These are phyloP conservation scores for Pristionchus exspectatus DNA, from an alignment of 2,888 invertebrate genomes.

Conservation along the genomic window DNA sequence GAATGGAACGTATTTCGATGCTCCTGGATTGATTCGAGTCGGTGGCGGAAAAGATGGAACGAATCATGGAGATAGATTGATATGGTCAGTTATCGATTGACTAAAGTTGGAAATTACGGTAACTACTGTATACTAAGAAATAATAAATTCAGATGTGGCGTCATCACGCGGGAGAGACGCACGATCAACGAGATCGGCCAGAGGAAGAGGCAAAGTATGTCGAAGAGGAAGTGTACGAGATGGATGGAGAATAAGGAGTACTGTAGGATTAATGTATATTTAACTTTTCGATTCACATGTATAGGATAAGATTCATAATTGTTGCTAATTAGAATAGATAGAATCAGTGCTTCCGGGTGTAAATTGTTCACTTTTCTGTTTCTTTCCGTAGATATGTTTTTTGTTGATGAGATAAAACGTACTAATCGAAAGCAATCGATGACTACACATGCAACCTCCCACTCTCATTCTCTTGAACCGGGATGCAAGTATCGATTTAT, in stretches of 20 bases:
- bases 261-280: background rate
- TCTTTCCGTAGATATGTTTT: background rate
- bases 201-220: constrained; percentile 38
- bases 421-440: constrained; percentile 1
- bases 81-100: constrained; percentile 28
- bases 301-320: background rate
- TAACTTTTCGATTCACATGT: constrained; percentile 15
- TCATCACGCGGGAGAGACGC: background rate
- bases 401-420: background rate
- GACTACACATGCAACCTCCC: background rate
- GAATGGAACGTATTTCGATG: constrained; percentile 17
- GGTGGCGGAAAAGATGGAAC: constrained; percentile 36
- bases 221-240: constrained; percentile 33
- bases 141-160: background rate
- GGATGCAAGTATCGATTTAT: background rate
- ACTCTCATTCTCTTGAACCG: background rate
- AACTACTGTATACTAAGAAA: background rate
- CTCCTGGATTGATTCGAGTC: constrained; percentile 23
- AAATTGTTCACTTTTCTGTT: background rate
- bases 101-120: background rate
- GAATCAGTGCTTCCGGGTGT: background rate
- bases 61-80: constrained; percentile 19
- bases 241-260: constrained; percentile 9
- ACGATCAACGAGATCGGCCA: constrained; percentile 7
- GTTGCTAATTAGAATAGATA: background rate